phyloP scores from a whole-genome alignment of 1,140 invertebrate species.

The Atta colombica region DNA sequence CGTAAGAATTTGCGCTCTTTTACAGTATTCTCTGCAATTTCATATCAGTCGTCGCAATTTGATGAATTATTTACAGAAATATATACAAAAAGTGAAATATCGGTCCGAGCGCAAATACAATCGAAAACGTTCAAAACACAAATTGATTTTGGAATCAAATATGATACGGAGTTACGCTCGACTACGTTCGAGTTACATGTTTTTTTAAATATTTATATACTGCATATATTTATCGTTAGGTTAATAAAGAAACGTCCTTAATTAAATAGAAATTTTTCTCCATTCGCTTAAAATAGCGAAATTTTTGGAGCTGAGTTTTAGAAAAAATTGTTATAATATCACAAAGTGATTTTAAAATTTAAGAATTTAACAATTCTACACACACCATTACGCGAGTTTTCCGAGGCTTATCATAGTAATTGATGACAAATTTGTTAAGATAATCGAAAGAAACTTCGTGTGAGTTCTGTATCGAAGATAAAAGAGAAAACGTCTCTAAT shows the following conservation, averaged over 20 bases:
- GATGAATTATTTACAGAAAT: constrained; percentile 15
- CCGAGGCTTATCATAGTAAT: background rate
- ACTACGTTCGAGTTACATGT: background rate
- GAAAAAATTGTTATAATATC: constrained; percentile 30
- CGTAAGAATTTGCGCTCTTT: background rate
- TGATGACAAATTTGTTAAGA: constrained; percentile 1
- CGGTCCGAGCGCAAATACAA: background rate
- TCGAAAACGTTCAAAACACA: background rate
- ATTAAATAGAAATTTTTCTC: constrained; percentile 33
- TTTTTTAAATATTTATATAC: constrained; percentile 8
- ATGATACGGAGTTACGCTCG: background rate
- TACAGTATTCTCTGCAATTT: background rate
- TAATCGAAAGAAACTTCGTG: background rate
- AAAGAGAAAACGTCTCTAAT: background rate
- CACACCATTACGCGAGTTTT: constrained; percentile 6
- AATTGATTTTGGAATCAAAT: background rate
- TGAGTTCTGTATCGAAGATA: background rate
- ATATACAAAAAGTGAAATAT: background rate
- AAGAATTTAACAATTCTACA: constrained; percentile 26
- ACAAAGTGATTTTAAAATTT: constrained; percentile 32
- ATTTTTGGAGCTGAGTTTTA: background rate
- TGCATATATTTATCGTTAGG: background rate
- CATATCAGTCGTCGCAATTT: background rate
- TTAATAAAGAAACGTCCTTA: constrained; percentile 33
- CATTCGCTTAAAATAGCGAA: background rate